Evolutionary conservation across 1,140 invertebrate genomes (phyloP), one percentile per base, ranked within the genome.

Genomic region (Drosophila asahinai): DNA sequence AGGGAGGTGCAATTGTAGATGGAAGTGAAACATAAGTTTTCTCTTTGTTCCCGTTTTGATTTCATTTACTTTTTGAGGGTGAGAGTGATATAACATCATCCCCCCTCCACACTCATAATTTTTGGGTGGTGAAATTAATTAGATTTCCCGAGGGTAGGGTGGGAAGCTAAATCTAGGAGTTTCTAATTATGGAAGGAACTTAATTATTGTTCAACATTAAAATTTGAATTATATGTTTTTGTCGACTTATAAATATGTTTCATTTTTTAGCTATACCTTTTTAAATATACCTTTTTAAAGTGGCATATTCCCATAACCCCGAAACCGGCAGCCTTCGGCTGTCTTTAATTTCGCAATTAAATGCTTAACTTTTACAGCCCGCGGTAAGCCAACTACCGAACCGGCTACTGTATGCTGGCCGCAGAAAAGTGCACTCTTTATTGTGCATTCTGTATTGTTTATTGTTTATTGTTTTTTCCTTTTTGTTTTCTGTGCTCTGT

Each of bases 321-420:
- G 52, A n/a, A n/a, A 5, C 8, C 27, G 17, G 51, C 43, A 65
- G 33, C 81, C 73, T 63, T 79, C 63, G 74, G 38, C 86, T 84
- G 86, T 70, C 81, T 84, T 81, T 82, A 84, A 91, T 87, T 91
- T 78, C 78, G 77, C 87, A 79, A 91, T 91, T 87, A 87, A 91
- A 75, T 82, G 83, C 87, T 91, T 91, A 84, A 80, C 68, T 87
- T 78, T 91, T 83, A 86, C 73, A 48, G 78, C 78, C 61, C 19
- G 47, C 45, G 58, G 78, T 81, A 83, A 91, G 80, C 87, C 62
- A 74, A 77, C 86, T 84, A 90, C 86, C 78, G 65, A 82, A 77
- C 83, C 72, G 79, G 86, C 86, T 90, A 90, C 86, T 68, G 86
- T 80, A 43, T 73, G 62, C 30, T 52, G 47, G n/a, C 30, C 27